Percentiles rank a stretch among this genome's conserved stretches.
Conservation (phyloP, 2,113 vertebrate genomes). For the western clawed frog (Xenopus tropicalis) region UCB_Xtro_10.0 CM004446.2:118499501-118500000, state of each 20-base stretch:
- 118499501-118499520: slow-evolving; percentile 2
- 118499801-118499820: neutral
- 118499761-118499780: neutral
- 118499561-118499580: neutral
- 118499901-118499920: neutral
- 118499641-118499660: neutral
- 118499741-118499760: neutral
- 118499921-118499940: neutral
- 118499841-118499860: neutral
- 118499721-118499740: neutral
- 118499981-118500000: no score
- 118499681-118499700: slow-evolving; percentile 1
- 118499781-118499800: neutral
- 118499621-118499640: neutral
- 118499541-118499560: neutral
- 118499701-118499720: neutral
- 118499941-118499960: neutral
- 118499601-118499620: neutral
- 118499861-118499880: neutral
- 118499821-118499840: neutral
- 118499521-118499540: neutral
- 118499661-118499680: neutral
- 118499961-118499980: no score
- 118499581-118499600: neutral
- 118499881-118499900: neutral